phyloP scores from a whole-genome alignment of 2,113 vertebrate genomes.

The Austrofundulus limnaeus region DNA sequence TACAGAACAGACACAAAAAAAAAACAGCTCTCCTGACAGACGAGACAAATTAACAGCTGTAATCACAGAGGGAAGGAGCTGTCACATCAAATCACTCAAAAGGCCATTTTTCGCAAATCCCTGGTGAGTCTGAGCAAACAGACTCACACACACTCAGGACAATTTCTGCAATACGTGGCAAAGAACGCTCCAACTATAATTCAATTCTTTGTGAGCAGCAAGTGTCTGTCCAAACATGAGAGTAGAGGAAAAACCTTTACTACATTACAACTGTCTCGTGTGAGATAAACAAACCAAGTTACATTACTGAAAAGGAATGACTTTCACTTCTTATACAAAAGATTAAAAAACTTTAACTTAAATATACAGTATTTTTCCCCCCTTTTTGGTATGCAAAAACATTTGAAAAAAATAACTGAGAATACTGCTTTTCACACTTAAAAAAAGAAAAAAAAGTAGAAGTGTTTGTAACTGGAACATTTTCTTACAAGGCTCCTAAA shows the following conservation, averaged over 20 bases:
- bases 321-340: not conserved
- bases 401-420: not conserved
- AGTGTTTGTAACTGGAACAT: not conserved
- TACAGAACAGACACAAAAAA: slow-evolving; percentile 50
- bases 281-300: not conserved
- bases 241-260: not conserved
- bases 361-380: not conserved
- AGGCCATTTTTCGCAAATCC: slow-evolving; percentile 21
- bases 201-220: not conserved
- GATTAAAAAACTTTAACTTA: not conserved
- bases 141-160: not conserved
- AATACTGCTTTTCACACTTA: not conserved
- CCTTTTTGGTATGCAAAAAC: not conserved
- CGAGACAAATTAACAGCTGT: slow-evolving; percentile 67
- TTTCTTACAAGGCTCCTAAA: not conserved
- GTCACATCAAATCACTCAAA: slow-evolving; percentile 57
- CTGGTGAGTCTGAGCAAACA: not conserved
- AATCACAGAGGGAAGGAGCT: slow-evolving; percentile 58
- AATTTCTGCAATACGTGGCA: not conserved
- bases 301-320: not conserved
- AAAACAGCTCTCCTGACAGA: slow-evolving; percentile 61
- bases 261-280: slow-evolving; percentile 2
- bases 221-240: not conserved
- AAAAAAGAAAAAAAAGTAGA: not conserved
- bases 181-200: not conserved